Percentiles rank a stretch among this genome's conserved stretches.
Conservation (phyloP, 1,140 invertebrate genomes). For the Pseudomyrmex sp. region DNA sequence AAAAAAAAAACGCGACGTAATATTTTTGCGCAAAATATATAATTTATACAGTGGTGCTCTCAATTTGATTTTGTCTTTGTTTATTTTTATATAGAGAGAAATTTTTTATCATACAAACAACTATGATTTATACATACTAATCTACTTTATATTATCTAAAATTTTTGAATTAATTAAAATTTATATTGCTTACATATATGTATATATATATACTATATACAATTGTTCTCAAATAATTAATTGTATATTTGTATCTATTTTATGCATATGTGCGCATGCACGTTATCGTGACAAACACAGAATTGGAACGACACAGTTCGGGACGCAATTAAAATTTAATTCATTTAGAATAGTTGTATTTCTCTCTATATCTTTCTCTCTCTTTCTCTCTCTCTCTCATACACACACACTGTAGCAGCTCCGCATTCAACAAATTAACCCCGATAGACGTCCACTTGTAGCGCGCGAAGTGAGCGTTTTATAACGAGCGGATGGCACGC, state of each 20-base stretch:
- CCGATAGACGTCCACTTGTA: constrained; percentile 55
- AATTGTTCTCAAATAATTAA: constrained; percentile 1
- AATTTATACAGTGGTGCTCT: background rate
- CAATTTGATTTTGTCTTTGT: background rate
- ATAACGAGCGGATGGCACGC: constrained; percentile 10
- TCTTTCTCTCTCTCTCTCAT: background rate
- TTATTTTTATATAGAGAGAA: background rate
- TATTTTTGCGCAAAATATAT: background rate
- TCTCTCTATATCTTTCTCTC: too few species aligned
- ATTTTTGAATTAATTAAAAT: constrained; percentile 3
- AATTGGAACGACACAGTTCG: constrained; percentile 37
- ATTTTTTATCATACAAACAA: background rate
- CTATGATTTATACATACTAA: too few species aligned
- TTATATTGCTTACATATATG: too few species aligned
- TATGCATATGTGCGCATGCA: background rate
- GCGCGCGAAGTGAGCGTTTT: constrained; percentile 32
- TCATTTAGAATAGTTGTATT: constrained; percentile 50
- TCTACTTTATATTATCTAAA: background rate
- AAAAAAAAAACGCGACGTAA: background rate
- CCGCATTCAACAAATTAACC: constrained; percentile 52
- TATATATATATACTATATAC: too few species aligned
- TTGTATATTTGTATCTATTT: background rate
- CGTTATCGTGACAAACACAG: constrained; percentile 38
- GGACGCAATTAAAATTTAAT: constrained; percentile 59
- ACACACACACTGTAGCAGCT: constrained; percentile 9